Percentiles rank a stretch among this genome's conserved stretches.
Evolutionary conservation across 2,797 vertebrate species (phyloP).

Genomic region (Cyprinella venusta): DNA sequence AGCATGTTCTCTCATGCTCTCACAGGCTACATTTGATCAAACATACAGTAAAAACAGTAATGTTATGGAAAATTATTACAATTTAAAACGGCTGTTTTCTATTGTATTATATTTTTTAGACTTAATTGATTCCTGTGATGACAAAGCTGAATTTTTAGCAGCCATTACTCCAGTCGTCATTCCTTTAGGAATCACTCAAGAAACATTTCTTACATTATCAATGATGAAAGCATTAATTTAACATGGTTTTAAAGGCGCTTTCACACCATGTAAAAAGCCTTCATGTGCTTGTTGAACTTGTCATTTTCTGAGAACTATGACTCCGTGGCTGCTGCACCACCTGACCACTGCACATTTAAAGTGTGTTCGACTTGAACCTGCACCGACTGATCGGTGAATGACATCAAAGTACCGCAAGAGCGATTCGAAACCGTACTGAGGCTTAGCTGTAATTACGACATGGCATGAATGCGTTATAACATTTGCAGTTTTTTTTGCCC

Average conservation of each 20-base stretch:
- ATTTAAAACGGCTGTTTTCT: background rate
- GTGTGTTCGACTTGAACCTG: no score
- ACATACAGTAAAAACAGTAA: background rate
- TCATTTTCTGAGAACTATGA: no score
- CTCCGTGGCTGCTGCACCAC: no score
- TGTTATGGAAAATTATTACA: background rate
- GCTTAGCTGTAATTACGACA: no score
- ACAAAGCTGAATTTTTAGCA: background rate
- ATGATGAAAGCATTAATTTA: background rate
- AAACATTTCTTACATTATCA: background rate
- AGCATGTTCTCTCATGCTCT: background rate
- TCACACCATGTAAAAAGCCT: no score
- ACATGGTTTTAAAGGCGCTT: background rate
- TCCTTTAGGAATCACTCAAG: background rate
- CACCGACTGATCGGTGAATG: no score
- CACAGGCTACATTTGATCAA: background rate
- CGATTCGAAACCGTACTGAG: background rate
- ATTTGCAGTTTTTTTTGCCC: no score
- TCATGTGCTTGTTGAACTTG: no score
- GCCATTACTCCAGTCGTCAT: background rate
- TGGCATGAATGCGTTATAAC: no score
- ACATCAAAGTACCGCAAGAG: background rate
- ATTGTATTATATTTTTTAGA: background rate
- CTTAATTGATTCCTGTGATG: background rate
- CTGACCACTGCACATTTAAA: no score